Base-by-base conservation (phyloP, 2,113 vertebrate species). In the Lipophrys pholis region DNA sequence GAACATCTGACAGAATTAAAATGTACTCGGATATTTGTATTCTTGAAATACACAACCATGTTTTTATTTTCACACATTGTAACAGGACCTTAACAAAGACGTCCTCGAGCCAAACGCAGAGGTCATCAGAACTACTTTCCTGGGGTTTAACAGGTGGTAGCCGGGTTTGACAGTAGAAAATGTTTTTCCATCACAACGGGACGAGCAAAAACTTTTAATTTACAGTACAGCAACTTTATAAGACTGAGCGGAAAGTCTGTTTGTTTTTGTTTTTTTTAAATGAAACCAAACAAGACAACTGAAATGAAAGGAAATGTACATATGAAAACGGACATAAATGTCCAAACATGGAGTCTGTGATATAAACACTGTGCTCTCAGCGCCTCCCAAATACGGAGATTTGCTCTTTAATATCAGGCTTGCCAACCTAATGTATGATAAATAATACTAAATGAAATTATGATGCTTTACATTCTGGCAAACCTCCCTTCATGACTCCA, bases 361-460 rank as follows among this genome's bases (percentile, higher is more conserved):
- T 30, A 30, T 4, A 30, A 30, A 30, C 21, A 30, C 21, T 30
- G 21, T 4, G 21, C 4, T n/a, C n/a, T 30, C 21, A 30, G 21
- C 21, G n/a, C 70, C 65, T 68, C 64, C 60, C 60, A 52, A 66
- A 79, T 78, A 62, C 58, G 55, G 67, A 85, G 69, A 8, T 41
- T 73, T 61, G 11, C n/a, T 75, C 30, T 80, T 63, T 15, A 62
- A 6, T 43, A 21, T 67, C 38, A 80, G 50, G 41, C 61, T 58
- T 68, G 10, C 45, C 17, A 78, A 40, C 50, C 14, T 54, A 79
- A 57, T 5, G 64, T 57, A 7, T 42, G 10, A 21, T 3, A 82
- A 76, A 63, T 36, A 68, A 68, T 46, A 57, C 14, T 10, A 48
- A 59, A 67, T 55, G 49, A 66, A 82, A 48, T 6, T 5, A 3